These are phyloP conservation scores for Ctenopoma kingsleyae DNA, from an alignment of 2,797 vertebrate genomes.

Conservation along the genomic window DNA sequence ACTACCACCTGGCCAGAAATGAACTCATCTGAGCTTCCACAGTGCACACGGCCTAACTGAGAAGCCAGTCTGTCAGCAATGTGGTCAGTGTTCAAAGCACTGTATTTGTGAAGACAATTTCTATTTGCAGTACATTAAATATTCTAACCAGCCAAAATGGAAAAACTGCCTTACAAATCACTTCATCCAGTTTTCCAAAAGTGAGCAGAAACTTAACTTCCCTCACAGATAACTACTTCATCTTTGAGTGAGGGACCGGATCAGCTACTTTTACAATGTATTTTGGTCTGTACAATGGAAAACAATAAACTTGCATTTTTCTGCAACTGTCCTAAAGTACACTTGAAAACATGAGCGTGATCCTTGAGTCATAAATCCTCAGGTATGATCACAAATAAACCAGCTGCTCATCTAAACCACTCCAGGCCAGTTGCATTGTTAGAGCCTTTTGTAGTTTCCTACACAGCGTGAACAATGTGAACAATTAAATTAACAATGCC, in stretches of 20 bases:
- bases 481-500: conserved; percentile 3
- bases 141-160: not conserved
- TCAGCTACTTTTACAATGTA: not conserved
- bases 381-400: conserved; percentile 10
- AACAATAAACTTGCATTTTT: not conserved
- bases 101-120: not conserved
- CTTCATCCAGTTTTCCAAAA: not conserved
- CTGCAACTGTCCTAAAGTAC: not conserved
- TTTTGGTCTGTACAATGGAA: not conserved
- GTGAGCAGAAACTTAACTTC: not conserved
- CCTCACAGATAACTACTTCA: not conserved
- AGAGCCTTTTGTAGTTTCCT: not conserved
- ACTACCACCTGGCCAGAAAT: conserved; percentile 52
- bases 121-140: not conserved
- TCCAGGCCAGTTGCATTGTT: not conserved
- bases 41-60: conserved; percentile 23
- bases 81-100: conserved; percentile 8
- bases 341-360: conserved; percentile 9
- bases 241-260: not conserved
- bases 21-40: conserved; percentile 42
- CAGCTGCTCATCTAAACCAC: not conserved
- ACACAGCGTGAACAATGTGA: conserved; percentile 1
- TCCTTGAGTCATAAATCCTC: not conserved
- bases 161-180: not conserved
- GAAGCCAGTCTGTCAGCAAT: conserved; percentile 28